Percentiles rank a stretch among this genome's conserved stretches.
These are phyloP conservation scores for Ursus arctos DNA, from an alignment of 2,113 vertebrate genomes.

Conservation along the genomic window DNA sequence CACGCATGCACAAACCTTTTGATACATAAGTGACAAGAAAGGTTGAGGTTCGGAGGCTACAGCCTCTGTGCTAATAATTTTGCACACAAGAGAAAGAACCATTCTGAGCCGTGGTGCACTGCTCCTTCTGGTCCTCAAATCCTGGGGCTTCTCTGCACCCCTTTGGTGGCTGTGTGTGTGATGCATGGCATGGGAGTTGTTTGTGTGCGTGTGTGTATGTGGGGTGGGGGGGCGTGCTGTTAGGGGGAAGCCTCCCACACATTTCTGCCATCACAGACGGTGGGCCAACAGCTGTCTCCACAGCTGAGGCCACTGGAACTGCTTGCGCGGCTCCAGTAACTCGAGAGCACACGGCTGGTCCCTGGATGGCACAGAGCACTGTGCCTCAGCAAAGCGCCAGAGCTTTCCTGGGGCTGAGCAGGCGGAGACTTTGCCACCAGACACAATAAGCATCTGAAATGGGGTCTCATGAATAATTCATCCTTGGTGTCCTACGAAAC, in stretches of 20 bases:
- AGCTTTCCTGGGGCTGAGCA: slow-evolving; percentile 64
- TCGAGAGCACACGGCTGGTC: slow-evolving; percentile 70
- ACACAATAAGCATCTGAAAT: slow-evolving; percentile 81
- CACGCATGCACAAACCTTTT: slow-evolving; percentile 71
- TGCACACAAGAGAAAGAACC: background rate
- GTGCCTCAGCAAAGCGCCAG: slow-evolving; percentile 7
- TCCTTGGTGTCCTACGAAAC: slow-evolving; percentile 67
- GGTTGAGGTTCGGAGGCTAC: slow-evolving; percentile 54
- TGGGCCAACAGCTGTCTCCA: slow-evolving; percentile 85
- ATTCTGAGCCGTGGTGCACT: background rate
- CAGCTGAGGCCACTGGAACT: slow-evolving; percentile 84
- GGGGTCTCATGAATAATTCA: slow-evolving; percentile 84
- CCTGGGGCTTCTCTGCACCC: slow-evolving; percentile 1
- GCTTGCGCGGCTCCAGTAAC: slow-evolving; percentile 73
- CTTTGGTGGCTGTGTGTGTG: background rate
- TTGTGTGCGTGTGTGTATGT: background rate
- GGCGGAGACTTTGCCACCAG: slow-evolving; percentile 78
- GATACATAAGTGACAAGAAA: slow-evolving; percentile 74
- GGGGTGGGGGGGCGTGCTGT: slow-evolving; percentile 59
- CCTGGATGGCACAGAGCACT: slow-evolving; percentile 72
- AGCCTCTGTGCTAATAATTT: background rate
- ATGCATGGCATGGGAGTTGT: background rate
- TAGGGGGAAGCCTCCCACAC: slow-evolving; percentile 52
- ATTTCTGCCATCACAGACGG: slow-evolving; percentile 77
- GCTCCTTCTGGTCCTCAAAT: slow-evolving; percentile 58